Percentiles rank a stretch among this genome's conserved stretches.
phyloP scores from a whole-genome alignment of 2,888 invertebrate species.

The Horisme vitalbata region DNA sequence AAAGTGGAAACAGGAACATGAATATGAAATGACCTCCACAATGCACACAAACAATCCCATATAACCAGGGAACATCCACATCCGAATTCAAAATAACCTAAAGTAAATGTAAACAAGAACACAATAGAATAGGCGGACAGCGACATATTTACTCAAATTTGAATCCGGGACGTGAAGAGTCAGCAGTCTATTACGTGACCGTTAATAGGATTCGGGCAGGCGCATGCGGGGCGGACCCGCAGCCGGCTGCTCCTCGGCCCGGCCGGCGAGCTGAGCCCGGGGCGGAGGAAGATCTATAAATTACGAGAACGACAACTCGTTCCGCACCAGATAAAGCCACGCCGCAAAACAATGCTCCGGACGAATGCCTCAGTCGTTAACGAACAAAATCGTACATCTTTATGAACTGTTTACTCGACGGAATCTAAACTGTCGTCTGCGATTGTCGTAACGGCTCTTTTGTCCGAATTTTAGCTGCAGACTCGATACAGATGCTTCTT shows the following conservation, averaged over 20 bases:
- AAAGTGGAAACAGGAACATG: slow-evolving; percentile 36
- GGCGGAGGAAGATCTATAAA: slow-evolving; percentile 79
- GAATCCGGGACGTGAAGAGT: slow-evolving; percentile 70
- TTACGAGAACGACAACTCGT: slow-evolving; percentile 79
- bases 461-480: slow-evolving; percentile 40
- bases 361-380: slow-evolving; percentile 73
- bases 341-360: slow-evolving; percentile 76
- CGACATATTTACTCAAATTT: slow-evolving; percentile 74
- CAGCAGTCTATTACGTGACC: slow-evolving; percentile 72
- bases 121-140: slow-evolving; percentile 59
- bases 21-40: slow-evolving; percentile 46
- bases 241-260: neutral
- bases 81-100: slow-evolving; percentile 56
- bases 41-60: slow-evolving; percentile 48
- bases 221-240: slow-evolving; percentile 38
- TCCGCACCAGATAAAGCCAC: slow-evolving; percentile 77
- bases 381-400: slow-evolving; percentile 68
- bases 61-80: slow-evolving; percentile 52
- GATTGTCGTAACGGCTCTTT: slow-evolving; percentile 49
- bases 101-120: slow-evolving; percentile 61
- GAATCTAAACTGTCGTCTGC: slow-evolving; percentile 54
- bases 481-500: slow-evolving; percentile 27
- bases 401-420: slow-evolving; percentile 69
- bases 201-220: slow-evolving; percentile 62
- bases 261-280: slow-evolving; percentile 51